phyloP scores from a whole-genome alignment of 2,888 invertebrate genomes.

The Leptothorax acervorum region DNA sequence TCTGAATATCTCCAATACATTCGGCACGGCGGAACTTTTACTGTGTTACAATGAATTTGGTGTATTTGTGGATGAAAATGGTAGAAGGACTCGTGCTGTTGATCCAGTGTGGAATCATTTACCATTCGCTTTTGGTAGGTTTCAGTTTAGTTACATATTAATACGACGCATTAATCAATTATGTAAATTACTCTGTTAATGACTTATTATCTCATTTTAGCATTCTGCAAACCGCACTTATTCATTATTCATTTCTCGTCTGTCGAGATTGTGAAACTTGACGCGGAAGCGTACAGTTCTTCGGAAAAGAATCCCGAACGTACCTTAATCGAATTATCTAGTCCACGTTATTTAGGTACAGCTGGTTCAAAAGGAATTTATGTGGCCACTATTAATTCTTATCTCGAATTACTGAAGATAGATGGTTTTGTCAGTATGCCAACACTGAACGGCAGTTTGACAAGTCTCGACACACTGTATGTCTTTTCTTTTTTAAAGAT shows the following conservation, averaged over 20 bases:
- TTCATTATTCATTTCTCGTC: conserved; percentile 91
- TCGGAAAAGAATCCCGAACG: conserved; percentile 80
- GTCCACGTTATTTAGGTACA: conserved; percentile 86
- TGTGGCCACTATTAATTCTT: conserved; percentile 82
- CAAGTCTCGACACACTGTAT: conserved; percentile 82
- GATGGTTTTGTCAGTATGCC: conserved; percentile 76
- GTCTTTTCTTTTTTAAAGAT: conserved; percentile 59
- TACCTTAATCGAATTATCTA: conserved; percentile 83
- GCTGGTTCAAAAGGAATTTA: conserved; percentile 85
- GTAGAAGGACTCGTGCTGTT: conserved; percentile 91
- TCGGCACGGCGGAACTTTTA: conserved; percentile 89
- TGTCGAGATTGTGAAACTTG: conserved; percentile 87
- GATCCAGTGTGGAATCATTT: conserved; percentile 94
- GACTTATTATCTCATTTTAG: conserved; percentile 79
- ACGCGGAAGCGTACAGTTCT: conserved; percentile 72
- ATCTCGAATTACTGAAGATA: conserved; percentile 81
- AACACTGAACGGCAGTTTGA: conserved; percentile 76
- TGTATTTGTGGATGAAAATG: conserved; percentile 94
- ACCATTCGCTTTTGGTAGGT: conserved; percentile 90
- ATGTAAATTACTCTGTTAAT: conserved; percentile 29
- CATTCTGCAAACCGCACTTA: conserved; percentile 91
- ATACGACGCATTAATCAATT: background rate
- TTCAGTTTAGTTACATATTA: conserved; percentile 30
- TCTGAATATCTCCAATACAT: conserved; percentile 85
- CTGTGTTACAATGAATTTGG: conserved; percentile 96